Percentiles rank a stretch among this genome's conserved stretches.
Evolutionary conservation across 2,797 vertebrate species (phyloP).

Genomic region (Eospalax fontanierii): DNA sequence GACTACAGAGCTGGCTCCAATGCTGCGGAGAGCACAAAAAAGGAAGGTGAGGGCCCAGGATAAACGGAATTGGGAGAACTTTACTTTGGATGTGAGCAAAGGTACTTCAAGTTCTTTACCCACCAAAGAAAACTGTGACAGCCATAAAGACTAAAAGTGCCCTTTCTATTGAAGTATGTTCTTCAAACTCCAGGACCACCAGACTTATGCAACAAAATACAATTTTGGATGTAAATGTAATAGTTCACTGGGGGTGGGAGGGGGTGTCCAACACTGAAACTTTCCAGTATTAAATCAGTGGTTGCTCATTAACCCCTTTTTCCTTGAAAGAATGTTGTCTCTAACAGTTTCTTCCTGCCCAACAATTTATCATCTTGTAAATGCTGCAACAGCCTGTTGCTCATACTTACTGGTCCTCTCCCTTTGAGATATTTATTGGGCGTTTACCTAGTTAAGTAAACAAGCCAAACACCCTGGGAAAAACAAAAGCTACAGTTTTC

Average conservation of each 20-base stretch:
- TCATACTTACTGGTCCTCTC: background rate
- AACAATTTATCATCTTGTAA: background rate
- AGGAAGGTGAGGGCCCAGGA: background rate
- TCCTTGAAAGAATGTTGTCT: background rate
- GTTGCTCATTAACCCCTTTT: background rate
- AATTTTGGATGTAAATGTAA: background rate
- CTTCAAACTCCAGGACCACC: background rate
- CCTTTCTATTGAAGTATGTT: constrained; percentile 12
- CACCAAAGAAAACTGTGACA: background rate
- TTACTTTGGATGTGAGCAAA: background rate
- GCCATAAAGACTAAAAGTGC: background rate
- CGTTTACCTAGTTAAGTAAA: background rate
- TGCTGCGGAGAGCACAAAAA: background rate
- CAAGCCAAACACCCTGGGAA: background rate
- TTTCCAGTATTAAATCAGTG: background rate
- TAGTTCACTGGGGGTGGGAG: background rate
- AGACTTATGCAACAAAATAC: background rate
- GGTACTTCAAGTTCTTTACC: background rate
- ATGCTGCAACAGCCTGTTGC: background rate
- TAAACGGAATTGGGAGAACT: background rate
- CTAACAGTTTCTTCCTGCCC: background rate
- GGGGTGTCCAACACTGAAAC: background rate
- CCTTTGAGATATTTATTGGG: background rate
- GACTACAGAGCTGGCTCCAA: background rate
- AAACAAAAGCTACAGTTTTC: background rate